Evolutionary conservation across 2,113 vertebrate species (phyloP).

Genomic region (Elaphurus davidianus): DNA sequence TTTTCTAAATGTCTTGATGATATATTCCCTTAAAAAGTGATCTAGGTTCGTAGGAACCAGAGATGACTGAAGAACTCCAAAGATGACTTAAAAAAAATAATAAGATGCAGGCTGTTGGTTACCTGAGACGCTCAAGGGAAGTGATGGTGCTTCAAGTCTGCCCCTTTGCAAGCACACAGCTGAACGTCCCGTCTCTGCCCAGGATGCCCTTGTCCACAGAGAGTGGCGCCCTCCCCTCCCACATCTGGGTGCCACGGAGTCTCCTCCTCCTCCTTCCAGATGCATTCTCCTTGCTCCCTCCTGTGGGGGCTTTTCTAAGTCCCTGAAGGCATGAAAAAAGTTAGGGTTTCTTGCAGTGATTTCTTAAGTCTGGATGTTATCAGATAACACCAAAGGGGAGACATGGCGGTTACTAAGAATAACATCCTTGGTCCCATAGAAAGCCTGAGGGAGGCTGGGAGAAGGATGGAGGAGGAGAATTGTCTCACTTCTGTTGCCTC

Average conservation of each 20-base stretch:
- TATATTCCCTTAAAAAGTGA: background rate
- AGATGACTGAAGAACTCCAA: background rate
- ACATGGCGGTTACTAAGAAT: background rate
- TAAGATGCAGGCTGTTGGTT: background rate
- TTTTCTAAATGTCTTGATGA: background rate
- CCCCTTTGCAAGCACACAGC: no score
- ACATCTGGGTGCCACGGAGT: accelerated
- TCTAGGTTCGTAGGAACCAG: background rate
- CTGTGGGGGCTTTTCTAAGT: background rate
- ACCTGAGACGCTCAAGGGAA: background rate
- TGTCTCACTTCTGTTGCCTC: background rate
- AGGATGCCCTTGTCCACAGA: accelerated
- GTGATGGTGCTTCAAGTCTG: no score
- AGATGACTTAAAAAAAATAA: background rate
- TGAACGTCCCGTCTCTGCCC: background rate
- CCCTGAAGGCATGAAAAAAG: background rate
- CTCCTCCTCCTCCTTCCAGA: background rate
- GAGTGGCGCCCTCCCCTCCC: background rate
- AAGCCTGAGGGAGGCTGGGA: background rate
- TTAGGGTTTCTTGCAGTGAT: background rate
- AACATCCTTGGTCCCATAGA: background rate
- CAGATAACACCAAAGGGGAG: background rate
- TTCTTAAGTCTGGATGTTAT: background rate
- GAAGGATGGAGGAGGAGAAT: background rate
- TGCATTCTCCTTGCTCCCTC: background rate